Evolutionary conservation across 2,888 invertebrate species (phyloP).

Genomic region (Agriopis marginaria): DNA sequence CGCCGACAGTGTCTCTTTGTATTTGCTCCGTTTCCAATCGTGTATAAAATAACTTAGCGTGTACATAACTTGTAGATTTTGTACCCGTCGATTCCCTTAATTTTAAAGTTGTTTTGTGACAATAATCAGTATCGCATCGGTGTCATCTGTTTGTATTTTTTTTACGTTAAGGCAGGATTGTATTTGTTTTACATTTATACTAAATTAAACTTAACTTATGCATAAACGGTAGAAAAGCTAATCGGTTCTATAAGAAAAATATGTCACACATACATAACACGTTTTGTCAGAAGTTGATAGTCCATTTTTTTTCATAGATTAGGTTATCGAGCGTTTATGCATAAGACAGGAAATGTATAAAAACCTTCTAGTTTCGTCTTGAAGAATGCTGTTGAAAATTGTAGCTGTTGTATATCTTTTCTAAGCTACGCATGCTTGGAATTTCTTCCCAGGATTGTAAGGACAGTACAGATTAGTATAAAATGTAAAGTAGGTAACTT

Average conservation of each 20-base stretch:
- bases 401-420: not conserved
- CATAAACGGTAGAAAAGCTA: too few species aligned
- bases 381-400: conserved; percentile 21
- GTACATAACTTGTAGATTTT: conserved; percentile 58
- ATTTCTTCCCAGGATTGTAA: not conserved
- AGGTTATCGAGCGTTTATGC: too few species aligned
- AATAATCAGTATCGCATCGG: conserved; percentile 69
- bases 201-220: too few species aligned
- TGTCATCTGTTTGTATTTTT: conserved; percentile 57
- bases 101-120: conserved; percentile 56
- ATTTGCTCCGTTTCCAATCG: not conserved
- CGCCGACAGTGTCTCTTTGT: not conserved
- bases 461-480: not conserved
- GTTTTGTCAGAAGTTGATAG: too few species aligned
- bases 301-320: too few species aligned
- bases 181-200: not conserved
- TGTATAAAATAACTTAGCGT: conserved; percentile 41
- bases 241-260: too few species aligned
- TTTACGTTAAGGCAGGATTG: conserved; percentile 32
- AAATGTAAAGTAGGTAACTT: conserved; percentile 1
- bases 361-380: not conserved
- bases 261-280: too few species aligned
- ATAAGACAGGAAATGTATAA: not conserved
- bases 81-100: conserved; percentile 25
- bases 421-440: not conserved